These are phyloP conservation scores for Tonatia bakeri DNA, from an alignment of 2,113 vertebrate genomes.

Conservation along the genomic window DNA sequence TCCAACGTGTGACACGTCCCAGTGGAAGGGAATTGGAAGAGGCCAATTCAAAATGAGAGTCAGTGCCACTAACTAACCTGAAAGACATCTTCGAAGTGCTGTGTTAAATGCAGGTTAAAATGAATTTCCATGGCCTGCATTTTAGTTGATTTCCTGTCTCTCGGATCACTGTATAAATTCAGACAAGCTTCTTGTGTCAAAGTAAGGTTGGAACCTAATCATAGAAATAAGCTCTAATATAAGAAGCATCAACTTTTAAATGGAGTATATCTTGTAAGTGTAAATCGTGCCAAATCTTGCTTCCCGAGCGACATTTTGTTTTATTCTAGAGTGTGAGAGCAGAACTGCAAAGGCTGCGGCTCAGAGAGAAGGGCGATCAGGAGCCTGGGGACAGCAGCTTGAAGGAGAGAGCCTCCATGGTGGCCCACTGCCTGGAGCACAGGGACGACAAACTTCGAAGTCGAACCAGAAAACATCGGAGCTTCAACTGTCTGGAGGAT, in stretches of 20 bases:
- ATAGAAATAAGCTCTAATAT: conserved; percentile 27
- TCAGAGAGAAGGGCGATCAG: conserved; percentile 1
- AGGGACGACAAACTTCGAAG: conserved; percentile 76
- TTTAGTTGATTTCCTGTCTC: background rate
- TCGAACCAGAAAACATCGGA: conserved; percentile 68
- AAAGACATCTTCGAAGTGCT: background rate
- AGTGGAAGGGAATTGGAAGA: background rate
- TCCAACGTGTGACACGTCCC: rapidly evolving
- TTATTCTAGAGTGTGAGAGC: conserved; percentile 70
- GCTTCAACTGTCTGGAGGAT: conserved; percentile 71
- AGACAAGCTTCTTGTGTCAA: background rate
- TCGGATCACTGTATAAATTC: background rate
- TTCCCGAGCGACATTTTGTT: conserved; percentile 15
- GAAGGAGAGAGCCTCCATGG: conserved; percentile 76
- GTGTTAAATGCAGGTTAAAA: background rate
- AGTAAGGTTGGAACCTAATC: background rate
- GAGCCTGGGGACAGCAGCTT: conserved; percentile 61
- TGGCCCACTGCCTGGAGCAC: conserved; percentile 77
- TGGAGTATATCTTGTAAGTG: conserved; percentile 38
- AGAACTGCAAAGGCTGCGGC: conserved; percentile 60
- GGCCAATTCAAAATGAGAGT: background rate
- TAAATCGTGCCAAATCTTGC: background rate
- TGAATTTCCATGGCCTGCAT: background rate
- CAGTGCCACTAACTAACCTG: background rate
- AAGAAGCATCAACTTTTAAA: background rate